These are phyloP conservation scores for Cinclus mexicanus DNA, from an alignment of 2,113 vertebrate species.

Conservation along the genomic window DNA sequence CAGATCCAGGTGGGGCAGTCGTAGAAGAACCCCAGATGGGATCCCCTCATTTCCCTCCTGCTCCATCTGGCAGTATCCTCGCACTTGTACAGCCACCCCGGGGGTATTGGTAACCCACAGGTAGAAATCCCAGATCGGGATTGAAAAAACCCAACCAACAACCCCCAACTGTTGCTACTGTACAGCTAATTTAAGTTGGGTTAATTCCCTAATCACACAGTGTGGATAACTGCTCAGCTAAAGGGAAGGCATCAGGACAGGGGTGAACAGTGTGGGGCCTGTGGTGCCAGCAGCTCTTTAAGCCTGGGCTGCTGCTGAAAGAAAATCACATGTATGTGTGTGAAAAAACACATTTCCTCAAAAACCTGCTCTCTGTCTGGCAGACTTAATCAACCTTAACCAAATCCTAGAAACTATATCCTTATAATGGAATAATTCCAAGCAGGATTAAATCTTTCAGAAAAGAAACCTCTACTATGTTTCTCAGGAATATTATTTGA, in stretches of 20 bases:
- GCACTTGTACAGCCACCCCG: fast-evolving
- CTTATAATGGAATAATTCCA: background rate
- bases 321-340: background rate
- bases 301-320: background rate
- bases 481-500: background rate
- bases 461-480: background rate
- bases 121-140: background rate
- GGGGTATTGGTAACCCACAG: background rate
- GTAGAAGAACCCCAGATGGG: background rate
- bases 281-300: background rate
- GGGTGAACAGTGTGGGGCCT: background rate
- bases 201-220: background rate
- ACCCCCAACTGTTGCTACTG: background rate
- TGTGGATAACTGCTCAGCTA: background rate
- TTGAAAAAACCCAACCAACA: background rate
- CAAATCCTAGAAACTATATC: background rate
- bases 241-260: background rate
- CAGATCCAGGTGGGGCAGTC: background rate
- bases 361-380: background rate
- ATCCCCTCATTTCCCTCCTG: background rate
- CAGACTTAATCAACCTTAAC: background rate
- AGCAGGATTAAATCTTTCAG: background rate
- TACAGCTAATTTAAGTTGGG: background rate
- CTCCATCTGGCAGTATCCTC: background rate
- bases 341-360: background rate